Evolutionary conservation across 2,113 vertebrate genomes (phyloP).

Genomic region (Eulemur rufifrons): DNA sequence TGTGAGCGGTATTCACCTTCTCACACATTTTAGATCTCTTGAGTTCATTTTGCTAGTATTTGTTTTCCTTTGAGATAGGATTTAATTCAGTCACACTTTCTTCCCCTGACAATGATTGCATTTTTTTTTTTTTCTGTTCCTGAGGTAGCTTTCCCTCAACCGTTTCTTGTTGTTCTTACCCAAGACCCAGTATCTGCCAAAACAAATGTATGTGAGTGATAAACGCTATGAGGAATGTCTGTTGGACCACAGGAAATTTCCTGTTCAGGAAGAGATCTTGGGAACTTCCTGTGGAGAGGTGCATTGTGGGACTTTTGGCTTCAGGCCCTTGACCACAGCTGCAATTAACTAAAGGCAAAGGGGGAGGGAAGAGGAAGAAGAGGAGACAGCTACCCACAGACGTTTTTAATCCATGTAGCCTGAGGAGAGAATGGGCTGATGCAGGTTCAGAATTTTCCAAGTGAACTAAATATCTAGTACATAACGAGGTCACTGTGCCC

Average conservation of each 20-base stretch:
- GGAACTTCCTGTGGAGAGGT: slow-evolving; percentile 92
- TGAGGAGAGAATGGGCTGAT: slow-evolving; percentile 30
- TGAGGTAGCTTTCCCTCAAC: slow-evolving; percentile 76
- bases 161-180: slow-evolving; percentile 82
- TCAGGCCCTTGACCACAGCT: slow-evolving; percentile 85
- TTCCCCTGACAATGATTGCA: slow-evolving; percentile 69
- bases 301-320: slow-evolving; percentile 90
- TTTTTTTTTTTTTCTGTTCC: not conserved
- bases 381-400: slow-evolving; percentile 70
- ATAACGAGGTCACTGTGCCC: not conserved
- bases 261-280: slow-evolving; percentile 92
- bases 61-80: slow-evolving; percentile 69
- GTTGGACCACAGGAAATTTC: slow-evolving; percentile 95
- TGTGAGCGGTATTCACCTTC: not conserved
- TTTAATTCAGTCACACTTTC: slow-evolving; percentile 71
- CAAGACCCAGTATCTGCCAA: slow-evolving; percentile 84
- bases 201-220: slow-evolving; percentile 87
- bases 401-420: slow-evolving; percentile 44
- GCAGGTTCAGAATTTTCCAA: not conserved
- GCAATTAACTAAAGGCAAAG: slow-evolving; percentile 77
- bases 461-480: not conserved
- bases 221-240: slow-evolving; percentile 86
- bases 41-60: slow-evolving; percentile 15
- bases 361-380: slow-evolving; percentile 52
- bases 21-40: not conserved